A percentile compares a stretch with the other conserved stretches of the same genome.
These are phyloP conservation scores for Cancer borealis DNA, from an alignment of 2,888 invertebrate genomes.

Conservation along the genomic window DNA sequence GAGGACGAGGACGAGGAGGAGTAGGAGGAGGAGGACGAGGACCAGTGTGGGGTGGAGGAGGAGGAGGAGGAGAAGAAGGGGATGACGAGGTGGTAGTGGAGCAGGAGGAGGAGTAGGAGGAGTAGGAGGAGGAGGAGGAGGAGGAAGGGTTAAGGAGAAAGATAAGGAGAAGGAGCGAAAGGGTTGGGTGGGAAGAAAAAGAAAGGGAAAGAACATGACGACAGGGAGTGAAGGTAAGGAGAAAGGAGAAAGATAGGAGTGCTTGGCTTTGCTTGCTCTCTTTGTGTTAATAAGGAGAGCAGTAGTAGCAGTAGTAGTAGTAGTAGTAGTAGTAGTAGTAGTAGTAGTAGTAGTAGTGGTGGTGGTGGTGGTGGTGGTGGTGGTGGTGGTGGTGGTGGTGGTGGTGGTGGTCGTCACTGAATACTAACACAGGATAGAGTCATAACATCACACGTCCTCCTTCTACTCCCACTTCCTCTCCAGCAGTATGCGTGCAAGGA, in stretches of 20 bases:
- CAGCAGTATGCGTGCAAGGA: too few species aligned
- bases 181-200: background rate
- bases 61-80: background rate
- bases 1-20: slow-evolving; percentile 22
- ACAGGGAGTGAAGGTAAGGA: background rate
- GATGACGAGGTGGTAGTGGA: background rate
- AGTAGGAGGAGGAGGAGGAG: background rate
- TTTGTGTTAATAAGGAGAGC: background rate
- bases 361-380: too few species aligned
- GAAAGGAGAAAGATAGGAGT: background rate
- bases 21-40: background rate
- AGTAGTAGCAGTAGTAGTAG: background rate
- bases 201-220: background rate
- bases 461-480: too few species aligned
- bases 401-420: too few species aligned
- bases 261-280: background rate
- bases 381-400: too few species aligned
- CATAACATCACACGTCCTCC: background rate
- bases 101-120: background rate
- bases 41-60: background rate
- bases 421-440: background rate
- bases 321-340: background rate
- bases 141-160: background rate
- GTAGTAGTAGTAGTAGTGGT: too few species aligned
- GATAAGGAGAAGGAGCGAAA: background rate